A percentile compares a stretch with the other conserved stretches of the same genome.
phyloP scores from a whole-genome alignment of 2,888 invertebrate genomes.

The Crioceris asparagi region DNA sequence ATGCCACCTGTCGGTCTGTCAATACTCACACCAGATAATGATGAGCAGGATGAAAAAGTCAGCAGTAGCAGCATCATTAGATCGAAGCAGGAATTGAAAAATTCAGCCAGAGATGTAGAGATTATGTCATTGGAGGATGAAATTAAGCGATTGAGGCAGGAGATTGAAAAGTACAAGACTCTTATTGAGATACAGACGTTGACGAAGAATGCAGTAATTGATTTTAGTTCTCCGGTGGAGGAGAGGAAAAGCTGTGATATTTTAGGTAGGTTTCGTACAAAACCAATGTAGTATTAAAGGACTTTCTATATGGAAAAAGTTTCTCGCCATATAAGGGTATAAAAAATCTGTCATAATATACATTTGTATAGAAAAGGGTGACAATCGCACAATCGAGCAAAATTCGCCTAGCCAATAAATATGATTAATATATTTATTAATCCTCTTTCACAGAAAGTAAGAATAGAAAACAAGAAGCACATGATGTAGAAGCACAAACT shows the following conservation, averaged over 20 bases:
- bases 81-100: slow-evolving; percentile 21
- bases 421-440: too few relatives aligned
- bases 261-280: slow-evolving; percentile 8
- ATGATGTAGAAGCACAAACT: slow-evolving; percentile 17
- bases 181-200: slow-evolving; percentile 46
- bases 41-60: background rate
- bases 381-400: too few relatives aligned
- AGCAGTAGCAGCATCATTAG: slow-evolving; percentile 1
- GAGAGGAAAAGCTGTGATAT: slow-evolving; percentile 30
- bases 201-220: slow-evolving; percentile 43
- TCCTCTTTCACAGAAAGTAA: too few relatives aligned
- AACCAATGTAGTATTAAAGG: too few relatives aligned
- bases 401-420: too few relatives aligned
- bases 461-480: slow-evolving; percentile 5
- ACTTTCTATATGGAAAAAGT: too few relatives aligned
- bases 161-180: slow-evolving; percentile 49
- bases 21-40: slow-evolving; percentile 16
- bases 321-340: too few relatives aligned
- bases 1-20: slow-evolving; percentile 17
- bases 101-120: slow-evolving; percentile 33
- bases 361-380: too few relatives aligned
- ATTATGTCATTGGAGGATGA: slow-evolving; percentile 37
- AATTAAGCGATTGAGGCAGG: slow-evolving; percentile 44
- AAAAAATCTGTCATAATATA: too few relatives aligned
- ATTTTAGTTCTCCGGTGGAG: slow-evolving; percentile 40